Percentiles rank a stretch among this genome's conserved stretches.
phyloP scores from a whole-genome alignment of 2,888 invertebrate genomes.

The Hydropsyche betteni region DNA sequence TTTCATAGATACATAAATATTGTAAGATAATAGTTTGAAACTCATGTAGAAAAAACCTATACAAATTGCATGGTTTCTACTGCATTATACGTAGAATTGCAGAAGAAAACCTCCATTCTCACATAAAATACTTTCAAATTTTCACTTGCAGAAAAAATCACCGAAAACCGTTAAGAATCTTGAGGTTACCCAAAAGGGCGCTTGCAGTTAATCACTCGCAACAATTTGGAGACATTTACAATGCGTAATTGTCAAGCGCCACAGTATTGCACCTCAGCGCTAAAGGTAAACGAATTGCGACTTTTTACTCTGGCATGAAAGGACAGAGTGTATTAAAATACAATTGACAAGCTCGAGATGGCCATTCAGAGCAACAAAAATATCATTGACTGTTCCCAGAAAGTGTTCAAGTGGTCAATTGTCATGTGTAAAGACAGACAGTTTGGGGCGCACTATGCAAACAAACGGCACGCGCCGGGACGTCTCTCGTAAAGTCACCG shows the following conservation, averaged over 20 bases:
- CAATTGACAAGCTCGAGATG: constrained; percentile 26
- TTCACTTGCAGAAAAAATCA: constrained; percentile 16
- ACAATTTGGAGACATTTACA: background rate
- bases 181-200: constrained; percentile 32
- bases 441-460: constrained; percentile 5
- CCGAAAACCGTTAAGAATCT: constrained; percentile 26
- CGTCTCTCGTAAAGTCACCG: constrained; percentile 30
- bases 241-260: no score
- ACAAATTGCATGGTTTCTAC: background rate
- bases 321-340: constrained; percentile 30
- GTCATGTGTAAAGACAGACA: constrained; percentile 35
- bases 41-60: background rate
- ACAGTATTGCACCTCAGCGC: no score
- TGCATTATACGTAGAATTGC: background rate
- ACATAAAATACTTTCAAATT: constrained; percentile 15
- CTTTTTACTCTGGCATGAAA: background rate
- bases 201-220: constrained; percentile 6
- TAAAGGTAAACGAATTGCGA: no score
- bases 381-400: constrained; percentile 21
- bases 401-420: constrained; percentile 45
- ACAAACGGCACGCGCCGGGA: constrained; percentile 47
- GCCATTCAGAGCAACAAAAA: constrained; percentile 15
- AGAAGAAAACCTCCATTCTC: constrained; percentile 2
- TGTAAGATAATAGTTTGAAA: no score
- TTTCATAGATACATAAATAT: no score